Evolutionary conservation across 2,113 vertebrate species (phyloP).

Genomic region (Chelonoidis abingdonii): DNA sequence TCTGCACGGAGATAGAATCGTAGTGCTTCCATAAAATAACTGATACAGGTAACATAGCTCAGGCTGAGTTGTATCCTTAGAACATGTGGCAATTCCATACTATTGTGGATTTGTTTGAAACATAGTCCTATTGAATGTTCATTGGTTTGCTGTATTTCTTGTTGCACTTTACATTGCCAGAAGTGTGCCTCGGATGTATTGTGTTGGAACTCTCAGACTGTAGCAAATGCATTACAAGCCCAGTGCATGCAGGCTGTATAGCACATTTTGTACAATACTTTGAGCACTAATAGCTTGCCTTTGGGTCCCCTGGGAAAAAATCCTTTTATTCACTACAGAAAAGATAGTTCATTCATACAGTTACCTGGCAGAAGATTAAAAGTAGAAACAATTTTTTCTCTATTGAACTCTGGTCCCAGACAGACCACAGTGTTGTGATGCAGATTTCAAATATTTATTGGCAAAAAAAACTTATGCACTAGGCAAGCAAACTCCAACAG

Average conservation of each 20-base stretch:
- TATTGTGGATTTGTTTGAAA: background rate
- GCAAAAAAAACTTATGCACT: conserved; percentile 6
- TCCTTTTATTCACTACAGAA: conserved; percentile 24
- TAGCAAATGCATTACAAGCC: conserved; percentile 24
- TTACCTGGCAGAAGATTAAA: background rate
- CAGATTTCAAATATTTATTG: background rate
- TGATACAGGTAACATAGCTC: background rate
- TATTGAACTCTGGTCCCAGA: conserved; percentile 36
- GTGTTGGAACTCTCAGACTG: conserved; percentile 11
- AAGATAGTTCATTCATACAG: background rate
- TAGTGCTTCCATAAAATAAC: background rate
- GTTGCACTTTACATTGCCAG: background rate
- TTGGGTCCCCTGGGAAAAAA: conserved; percentile 41
- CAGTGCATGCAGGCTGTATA: conserved; percentile 17
- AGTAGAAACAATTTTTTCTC: conserved; percentile 35
- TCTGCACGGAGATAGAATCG: background rate
- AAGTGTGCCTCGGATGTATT: background rate
- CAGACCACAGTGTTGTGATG: background rate
- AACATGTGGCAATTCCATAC: background rate
- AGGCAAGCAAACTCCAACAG: background rate
- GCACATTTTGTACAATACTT: conserved; percentile 43
- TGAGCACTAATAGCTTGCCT: conserved; percentile 5
- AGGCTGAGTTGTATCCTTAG: background rate
- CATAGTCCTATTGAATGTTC: background rate
- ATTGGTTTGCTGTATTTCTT: conserved; percentile 26